A percentile compares a stretch with the other conserved stretches of the same genome.
These are phyloP conservation scores for Chelonia mydas DNA, from an alignment of 2,797 vertebrate species.

Conservation along the genomic window DNA sequence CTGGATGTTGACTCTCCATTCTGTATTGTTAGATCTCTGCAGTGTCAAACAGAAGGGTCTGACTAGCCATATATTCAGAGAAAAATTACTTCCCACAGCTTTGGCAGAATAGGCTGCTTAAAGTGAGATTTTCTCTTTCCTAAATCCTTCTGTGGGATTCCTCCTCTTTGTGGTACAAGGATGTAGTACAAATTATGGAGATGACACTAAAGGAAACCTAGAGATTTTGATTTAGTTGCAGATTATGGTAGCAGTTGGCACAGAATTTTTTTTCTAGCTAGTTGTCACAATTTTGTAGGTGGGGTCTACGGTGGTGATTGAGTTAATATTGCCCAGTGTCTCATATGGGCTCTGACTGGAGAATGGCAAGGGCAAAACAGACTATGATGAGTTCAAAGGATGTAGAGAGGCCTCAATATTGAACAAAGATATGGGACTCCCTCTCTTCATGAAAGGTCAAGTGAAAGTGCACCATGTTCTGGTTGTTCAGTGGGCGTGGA, in stretches of 20 bases:
- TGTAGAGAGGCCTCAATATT: background rate
- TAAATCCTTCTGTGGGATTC: background rate
- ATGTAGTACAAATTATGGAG: fast-evolving
- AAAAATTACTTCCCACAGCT: background rate
- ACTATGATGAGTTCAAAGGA: background rate
- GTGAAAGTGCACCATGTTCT: background rate
- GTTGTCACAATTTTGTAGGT: background rate
- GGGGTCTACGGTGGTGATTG: background rate
- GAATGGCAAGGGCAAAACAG: background rate
- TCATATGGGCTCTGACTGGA: background rate
- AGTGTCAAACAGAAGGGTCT: background rate
- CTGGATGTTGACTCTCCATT: background rate
- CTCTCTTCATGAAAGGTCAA: background rate
- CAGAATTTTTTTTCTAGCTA: background rate
- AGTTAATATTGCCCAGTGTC: background rate
- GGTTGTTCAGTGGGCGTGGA: background rate
- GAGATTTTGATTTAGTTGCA: background rate
- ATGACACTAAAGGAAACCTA: background rate
- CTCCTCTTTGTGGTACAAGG: background rate
- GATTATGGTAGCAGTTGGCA: background rate
- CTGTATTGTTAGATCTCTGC: background rate
- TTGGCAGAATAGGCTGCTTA: background rate
- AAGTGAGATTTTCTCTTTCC: background rate
- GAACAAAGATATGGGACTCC: background rate
- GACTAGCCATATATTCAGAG: background rate